These are phyloP conservation scores for Numenius phaeopus DNA, from an alignment of 2,797 vertebrate genomes.

Conservation along the genomic window DNA sequence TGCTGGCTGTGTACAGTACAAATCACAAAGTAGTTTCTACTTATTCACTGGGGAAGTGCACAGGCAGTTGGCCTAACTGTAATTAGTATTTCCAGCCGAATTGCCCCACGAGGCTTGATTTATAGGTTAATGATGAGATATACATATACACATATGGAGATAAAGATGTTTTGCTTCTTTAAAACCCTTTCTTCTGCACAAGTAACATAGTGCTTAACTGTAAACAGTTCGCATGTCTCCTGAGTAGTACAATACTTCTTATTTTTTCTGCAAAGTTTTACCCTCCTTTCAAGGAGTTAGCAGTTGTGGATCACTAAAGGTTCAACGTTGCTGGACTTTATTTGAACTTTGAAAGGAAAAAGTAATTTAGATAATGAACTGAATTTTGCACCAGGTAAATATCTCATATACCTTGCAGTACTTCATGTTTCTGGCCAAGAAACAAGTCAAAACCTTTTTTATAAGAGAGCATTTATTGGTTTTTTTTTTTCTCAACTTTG, in stretches of 20 bases:
- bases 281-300: not conserved
- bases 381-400: not conserved
- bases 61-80: not conserved
- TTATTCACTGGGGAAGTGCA: not conserved
- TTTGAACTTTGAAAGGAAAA: not conserved
- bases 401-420: not conserved
- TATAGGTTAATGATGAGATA: not conserved
- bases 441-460: not conserved
- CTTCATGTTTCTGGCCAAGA: not conserved
- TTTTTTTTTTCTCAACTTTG: not conserved
- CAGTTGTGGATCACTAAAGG: not conserved
- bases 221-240: not conserved
- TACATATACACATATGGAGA: not conserved
- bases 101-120: not conserved
- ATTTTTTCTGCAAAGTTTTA: not conserved
- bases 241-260: not conserved
- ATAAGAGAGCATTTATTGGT: not conserved
- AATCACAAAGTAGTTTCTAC: not conserved
- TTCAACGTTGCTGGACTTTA: not conserved
- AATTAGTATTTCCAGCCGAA: not conserved
- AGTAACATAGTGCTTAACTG: not conserved
- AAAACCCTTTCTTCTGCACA: not conserved
- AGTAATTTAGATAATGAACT: not conserved
- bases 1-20: not conserved
- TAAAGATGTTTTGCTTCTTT: not conserved